Base-by-base conservation (phyloP, 2,113 vertebrate genomes). In the Lamprotornis superbus region DNA sequence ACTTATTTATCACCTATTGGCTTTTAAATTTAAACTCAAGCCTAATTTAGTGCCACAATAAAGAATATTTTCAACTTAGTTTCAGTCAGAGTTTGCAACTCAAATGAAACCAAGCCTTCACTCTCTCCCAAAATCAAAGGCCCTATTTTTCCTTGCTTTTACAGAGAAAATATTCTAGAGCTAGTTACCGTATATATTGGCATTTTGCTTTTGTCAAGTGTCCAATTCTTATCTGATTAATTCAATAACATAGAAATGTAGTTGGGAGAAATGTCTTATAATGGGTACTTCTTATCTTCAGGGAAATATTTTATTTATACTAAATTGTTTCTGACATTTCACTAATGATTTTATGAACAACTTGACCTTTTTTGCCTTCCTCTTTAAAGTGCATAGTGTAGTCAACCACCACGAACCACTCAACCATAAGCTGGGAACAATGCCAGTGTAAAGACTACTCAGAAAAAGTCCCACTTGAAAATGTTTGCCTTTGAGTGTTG, bases 291-390 rank as follows among this genome's bases (percentile, higher is more conserved):
- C 84, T 92, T 93, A 84, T 96, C 65, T 95, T 93, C 78, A 78
- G 59, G 40, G 59, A 87, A 79, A 94, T 95, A 93, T 83, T 93
- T 81, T 92, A 76, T 89, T 79, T 40, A 81, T 56, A 64, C 15
- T 93, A 92, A 92, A 97, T 64, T 93, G 75, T 94, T 97, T 93
- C 84, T 98, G 97, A 94, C 80, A 96, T 97, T 97, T 97, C 74
- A 71, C 57, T 89, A 97, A 97, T 70, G 76, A 83, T 96, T 97
- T 97, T 97, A 95, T 84, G 69, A 97, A 81, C 68, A 94, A 83
- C 56, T 94, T 96, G 92, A 97, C 84, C 90, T 97, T 97, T 96
- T 53, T 82, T 77, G 53, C 18, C 73, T 82, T 87, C 81, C 25
- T 93, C 67, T 97, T 89, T 68, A 84, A 94, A 95, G 69, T 12